Base-by-base conservation (phyloP, 2,797 vertebrate species). In the Dipus sagitta region DNA sequence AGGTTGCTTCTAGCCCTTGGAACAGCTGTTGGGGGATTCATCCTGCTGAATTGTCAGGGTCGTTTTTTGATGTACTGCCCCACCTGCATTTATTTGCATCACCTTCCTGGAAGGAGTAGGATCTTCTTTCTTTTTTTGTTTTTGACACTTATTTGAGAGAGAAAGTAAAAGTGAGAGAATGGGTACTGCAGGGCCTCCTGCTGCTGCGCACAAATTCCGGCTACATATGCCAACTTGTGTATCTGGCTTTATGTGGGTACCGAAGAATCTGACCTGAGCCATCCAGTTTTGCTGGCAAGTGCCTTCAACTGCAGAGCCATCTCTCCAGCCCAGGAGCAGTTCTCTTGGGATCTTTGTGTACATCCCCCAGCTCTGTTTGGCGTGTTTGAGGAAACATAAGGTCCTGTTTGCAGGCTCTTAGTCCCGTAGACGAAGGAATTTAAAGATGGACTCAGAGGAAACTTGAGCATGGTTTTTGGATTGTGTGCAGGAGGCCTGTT, bases 81-180 rank as follows among this genome's bases (percentile, higher is more conserved):
- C 8, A 20, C 1, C 12, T 10, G 2, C 23, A 0, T 54, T 60
- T 68, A 0, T 54, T 60, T 68, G n/a, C 5, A 13, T 74, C 60
- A 14, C 65, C 64, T 54, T 54, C 3, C 62, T 81, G 72, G 30
- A 67, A 23, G 74, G 21, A 65, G 34, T 38, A 85, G 71, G 72
- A 52, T 64, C 89, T 89, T 74, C 78, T 6, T 6, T 60, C 47
- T 47, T 47, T 47, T 58, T 58, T 58, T 58, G 17, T 58, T 58
- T 58, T 58, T 58, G 13, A 17, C 17, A 58, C 17, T 58, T 58
- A 8, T 11, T 47, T 47, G 47, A 47, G 54, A 58, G 54, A 58
- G 54, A 58, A 58, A 58, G 54, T 58, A 17, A 58, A 17, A 58
- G 54, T 58, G 54, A 58, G 54, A 58, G 54, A 17, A 14, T 58